phyloP scores from a whole-genome alignment of 2,888 invertebrate species.

The Eurytoma californica region DNA sequence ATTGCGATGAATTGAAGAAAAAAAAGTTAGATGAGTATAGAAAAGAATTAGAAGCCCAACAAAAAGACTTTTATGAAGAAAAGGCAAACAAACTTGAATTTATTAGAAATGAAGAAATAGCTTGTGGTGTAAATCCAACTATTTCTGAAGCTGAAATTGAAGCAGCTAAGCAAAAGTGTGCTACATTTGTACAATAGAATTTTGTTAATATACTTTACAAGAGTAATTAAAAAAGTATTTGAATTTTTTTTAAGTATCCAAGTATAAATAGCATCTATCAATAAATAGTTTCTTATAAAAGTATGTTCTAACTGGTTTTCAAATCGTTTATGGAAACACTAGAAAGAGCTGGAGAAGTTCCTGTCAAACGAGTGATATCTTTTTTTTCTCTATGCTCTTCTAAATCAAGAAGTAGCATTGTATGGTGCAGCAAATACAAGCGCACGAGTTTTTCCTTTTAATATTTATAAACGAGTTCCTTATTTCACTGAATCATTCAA shows the following conservation, averaged over 20 bases:
- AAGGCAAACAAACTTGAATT: constrained; percentile 84
- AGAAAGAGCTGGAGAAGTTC: constrained; percentile 41
- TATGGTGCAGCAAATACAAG: neutral
- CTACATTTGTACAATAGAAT: constrained; percentile 71
- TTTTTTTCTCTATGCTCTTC: constrained; percentile 19
- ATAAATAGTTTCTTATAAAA: constrained; percentile 38
- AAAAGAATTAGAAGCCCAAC: constrained; percentile 81
- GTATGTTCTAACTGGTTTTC: constrained; percentile 33
- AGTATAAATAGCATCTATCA: constrained; percentile 3
- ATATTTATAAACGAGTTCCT: neutral
- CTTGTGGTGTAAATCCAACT: constrained; percentile 80
- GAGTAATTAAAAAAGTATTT: constrained; percentile 1
- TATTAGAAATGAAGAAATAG: constrained; percentile 85
- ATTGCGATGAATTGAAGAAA: constrained; percentile 82
- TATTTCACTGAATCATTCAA: neutral
- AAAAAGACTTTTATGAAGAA: constrained; percentile 83
- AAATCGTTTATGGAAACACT: constrained; percentile 39
- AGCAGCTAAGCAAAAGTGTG: constrained; percentile 77
- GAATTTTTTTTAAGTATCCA: neutral
- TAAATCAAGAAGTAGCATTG: neutral
- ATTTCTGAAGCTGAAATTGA: constrained; percentile 83
- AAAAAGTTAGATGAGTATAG: constrained; percentile 82
- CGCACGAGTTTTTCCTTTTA: constrained; percentile 2
- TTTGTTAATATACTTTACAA: constrained; percentile 31
- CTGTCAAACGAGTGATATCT: constrained; percentile 24